Percentiles rank a stretch among this genome's conserved stretches.
phyloP scores from a whole-genome alignment of 2,113 vertebrate species.

The Dendropsophus ebraccatus region DNA sequence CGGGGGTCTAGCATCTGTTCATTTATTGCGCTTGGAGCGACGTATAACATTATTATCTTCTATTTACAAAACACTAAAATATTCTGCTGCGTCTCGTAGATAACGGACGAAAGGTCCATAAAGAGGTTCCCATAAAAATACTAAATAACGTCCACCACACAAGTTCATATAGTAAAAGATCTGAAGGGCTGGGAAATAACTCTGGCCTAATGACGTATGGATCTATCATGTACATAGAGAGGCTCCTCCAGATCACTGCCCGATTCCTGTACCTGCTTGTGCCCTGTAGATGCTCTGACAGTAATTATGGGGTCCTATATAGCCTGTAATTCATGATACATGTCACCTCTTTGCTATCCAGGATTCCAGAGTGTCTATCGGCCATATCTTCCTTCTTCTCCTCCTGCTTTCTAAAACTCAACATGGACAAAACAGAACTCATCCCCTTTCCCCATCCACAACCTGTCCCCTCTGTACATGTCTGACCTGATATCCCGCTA shows the following conservation, averaged over 20 bases:
- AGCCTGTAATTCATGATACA: too few relatives aligned
- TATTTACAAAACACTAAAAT: slow-evolving; percentile 28
- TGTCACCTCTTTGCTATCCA: too few relatives aligned
- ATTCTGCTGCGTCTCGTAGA: slow-evolving; percentile 26
- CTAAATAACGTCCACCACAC: slow-evolving; percentile 3
- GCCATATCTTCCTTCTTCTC: too few relatives aligned
- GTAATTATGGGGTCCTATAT: too few relatives aligned
- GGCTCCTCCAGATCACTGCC: not conserved
- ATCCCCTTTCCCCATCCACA: too few relatives aligned
- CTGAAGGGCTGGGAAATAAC: not conserved
- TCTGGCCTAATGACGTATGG: not conserved
- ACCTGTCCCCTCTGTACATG: too few relatives aligned
- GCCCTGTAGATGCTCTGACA: too few relatives aligned
- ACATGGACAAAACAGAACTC: too few relatives aligned
- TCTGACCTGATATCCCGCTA: too few relatives aligned
- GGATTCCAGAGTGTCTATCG: too few relatives aligned
- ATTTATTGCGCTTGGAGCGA: slow-evolving; percentile 22
- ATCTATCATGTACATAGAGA: not conserved
- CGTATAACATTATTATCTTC: slow-evolving; percentile 26
- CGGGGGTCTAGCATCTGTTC: slow-evolving; percentile 34
- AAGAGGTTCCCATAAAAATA: slow-evolving; percentile 23
- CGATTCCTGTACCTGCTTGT: not conserved
- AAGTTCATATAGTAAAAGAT: slow-evolving; percentile 2
- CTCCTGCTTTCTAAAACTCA: too few relatives aligned
- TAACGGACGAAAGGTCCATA: slow-evolving; percentile 13